Conservation (phyloP, 2,888 invertebrate genomes). For the Mechanitis mazaeus region DNA sequence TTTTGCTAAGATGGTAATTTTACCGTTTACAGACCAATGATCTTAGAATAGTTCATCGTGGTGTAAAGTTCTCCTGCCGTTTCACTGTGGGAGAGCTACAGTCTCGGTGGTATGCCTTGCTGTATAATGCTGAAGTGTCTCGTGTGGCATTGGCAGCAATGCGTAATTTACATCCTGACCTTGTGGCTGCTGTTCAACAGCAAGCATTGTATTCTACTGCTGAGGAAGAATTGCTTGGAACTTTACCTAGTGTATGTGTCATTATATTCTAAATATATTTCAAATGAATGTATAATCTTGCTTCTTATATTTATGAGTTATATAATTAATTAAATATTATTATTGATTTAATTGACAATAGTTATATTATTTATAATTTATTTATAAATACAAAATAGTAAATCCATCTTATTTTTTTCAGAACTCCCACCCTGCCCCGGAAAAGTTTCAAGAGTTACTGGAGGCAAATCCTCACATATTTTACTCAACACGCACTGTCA, state of each 20-base stretch:
- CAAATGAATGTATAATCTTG: background rate
- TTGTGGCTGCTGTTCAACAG: conserved; percentile 90
- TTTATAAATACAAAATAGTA: too few species aligned
- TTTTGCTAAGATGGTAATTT: background rate
- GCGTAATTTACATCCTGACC: conserved; percentile 94
- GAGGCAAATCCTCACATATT: conserved; percentile 90
- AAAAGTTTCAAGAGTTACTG: conserved; percentile 89
- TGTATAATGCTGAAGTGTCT: conserved; percentile 96
- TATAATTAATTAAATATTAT: too few species aligned
- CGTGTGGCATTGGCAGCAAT: conserved; percentile 94
- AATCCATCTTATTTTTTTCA: conserved; percentile 45
- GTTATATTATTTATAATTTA: too few species aligned
- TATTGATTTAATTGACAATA: too few species aligned
- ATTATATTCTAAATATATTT: background rate
- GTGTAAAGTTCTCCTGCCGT: conserved; percentile 96
- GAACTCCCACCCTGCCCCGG: conserved; percentile 83
- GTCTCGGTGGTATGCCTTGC: conserved; percentile 95
- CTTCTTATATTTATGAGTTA: too few species aligned
- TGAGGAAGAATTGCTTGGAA: conserved; percentile 91
- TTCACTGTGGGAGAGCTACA: conserved; percentile 96
- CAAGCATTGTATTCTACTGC: conserved; percentile 92
- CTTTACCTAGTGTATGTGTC: conserved; percentile 80
- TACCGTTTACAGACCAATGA: conserved; percentile 80
- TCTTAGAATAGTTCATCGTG: conserved; percentile 88
- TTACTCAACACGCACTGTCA: conserved; percentile 91